Evolutionary conservation across 2,888 invertebrate genomes (phyloP), one percentile per base, ranked within the genome.

Genomic region (Philereme transversata): DNA sequence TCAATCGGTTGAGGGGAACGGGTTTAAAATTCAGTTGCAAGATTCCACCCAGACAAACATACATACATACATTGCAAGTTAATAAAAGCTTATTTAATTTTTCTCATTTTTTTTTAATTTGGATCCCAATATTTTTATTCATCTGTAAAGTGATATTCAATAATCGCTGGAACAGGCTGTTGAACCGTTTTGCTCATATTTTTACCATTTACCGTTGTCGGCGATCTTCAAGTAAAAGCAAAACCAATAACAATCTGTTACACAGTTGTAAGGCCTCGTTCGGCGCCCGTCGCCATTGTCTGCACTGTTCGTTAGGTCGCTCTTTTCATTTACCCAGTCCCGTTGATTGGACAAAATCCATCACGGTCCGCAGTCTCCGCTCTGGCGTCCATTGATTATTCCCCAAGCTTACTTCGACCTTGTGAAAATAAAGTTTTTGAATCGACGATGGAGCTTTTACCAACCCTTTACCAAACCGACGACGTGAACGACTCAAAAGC

Each of bases 231-330:
- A 70, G 72, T 70, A 75, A 69, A 73, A 71, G 69, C 71, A 75
- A 79, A 82, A 79, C 78, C 80, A 82, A 84, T 79, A 82, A 81
- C 82, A 84, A 83, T 83, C 79, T 79, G 81, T 81, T 79, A 81
- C 74, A 69, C 74, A 70, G 73, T 76, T 75, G 75, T 76, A 78
- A 81, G 79, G 82, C 75, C 72, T 74, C 68, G 70, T 68, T 71
- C 55, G 53, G 67, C 75, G 51, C 50, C 45, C 45, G 57, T 50
- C 54, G 56, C 57, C 49, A 80, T 81, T 82, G 79, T 82, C 76
- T 75, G 69, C 71, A 62, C 68, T 72, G 77, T 82, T 82, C 79
- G 80, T 83, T 83, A 81, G 79, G 68, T 67, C 71, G 78, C 73
- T 79, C 80, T 80, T 83, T 83, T 81, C 79, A 83, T 84, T 82